Evolutionary conservation across 92 coral and sea anemone species (phyloP), one percentile per base, ranked within the genome.

Genomic region (Zoanthus solanderi): DNA sequence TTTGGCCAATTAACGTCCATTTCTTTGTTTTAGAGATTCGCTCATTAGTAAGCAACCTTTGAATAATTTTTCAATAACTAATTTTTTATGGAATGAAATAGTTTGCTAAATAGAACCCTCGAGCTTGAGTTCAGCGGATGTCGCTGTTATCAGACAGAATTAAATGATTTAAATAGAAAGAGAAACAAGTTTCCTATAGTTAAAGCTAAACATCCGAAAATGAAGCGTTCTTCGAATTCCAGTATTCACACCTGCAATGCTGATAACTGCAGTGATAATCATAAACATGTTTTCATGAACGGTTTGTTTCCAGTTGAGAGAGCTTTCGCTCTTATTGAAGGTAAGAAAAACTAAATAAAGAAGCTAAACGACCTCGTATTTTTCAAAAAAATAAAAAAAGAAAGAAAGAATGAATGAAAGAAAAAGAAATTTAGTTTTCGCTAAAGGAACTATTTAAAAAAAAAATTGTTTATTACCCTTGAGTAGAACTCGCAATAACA

Each of bases 281-380:
- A 56, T 15, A 65, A 81, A 66, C 85, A 81, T 50, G 85, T 66
- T 47, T 23, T 46, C 8, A 66, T 81, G 85, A 46, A 81, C 12
- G 42, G 57, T 10, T 65, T 71, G 50, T 57, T 81, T 28, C 75
- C 85, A 67, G 61, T 67, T 14, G 47, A 81, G 29, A 81, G 60
- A 45, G 85, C 85, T 6, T 81, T 65, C 50, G 85, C 85, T 14
- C 61, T 81, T 9, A 81, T 66, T 71, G 85, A 81, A 81, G 85
- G 85, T 81, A 7, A 37, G 85, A 30, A 9, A 18, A 81, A 46
- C 17, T 45, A 47, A n/a, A 37, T 2, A 1, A 37, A 2, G 3
- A 18, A 81, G 18, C 17, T 45, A 47, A n/a, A 3, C 23, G 18
- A 65, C 12, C 18, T 14, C 17, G 34, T 5, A 48, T 48, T 48